A percentile compares a stretch with the other conserved stretches of the same genome.
Conservation (phyloP, 2,113 vertebrate genomes). For the Dipodomys ordii region DNA sequence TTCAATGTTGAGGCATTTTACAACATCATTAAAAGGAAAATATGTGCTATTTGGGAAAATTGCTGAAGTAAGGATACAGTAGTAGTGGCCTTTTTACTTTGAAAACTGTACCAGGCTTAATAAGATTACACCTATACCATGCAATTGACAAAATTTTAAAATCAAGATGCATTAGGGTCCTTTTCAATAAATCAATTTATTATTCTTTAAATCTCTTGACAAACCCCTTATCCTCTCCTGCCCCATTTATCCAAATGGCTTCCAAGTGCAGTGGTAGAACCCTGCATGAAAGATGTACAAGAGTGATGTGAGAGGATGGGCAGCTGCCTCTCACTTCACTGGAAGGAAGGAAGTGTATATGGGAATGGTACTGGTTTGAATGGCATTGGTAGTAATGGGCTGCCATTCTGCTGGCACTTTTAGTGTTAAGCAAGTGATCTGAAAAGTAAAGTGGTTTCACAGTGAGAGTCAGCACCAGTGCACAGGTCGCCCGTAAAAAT, state of each 20-base stretch:
- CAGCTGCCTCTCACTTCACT: slow-evolving; percentile 89
- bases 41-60: neutral
- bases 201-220: slow-evolving; percentile 26
- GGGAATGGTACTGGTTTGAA: slow-evolving; percentile 86
- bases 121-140: neutral
- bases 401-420: slow-evolving; percentile 91
- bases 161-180: slow-evolving; percentile 17
- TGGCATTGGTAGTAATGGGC: slow-evolving; percentile 96
- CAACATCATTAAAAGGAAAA: slow-evolving; percentile 28
- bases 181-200: slow-evolving; percentile 70
- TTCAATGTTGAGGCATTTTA: slow-evolving; percentile 1
- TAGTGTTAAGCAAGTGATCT: slow-evolving; percentile 94
- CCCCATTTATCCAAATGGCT: slow-evolving; percentile 78
- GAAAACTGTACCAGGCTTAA: neutral
- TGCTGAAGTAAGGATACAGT: neutral
- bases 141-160: slow-evolving; percentile 36
- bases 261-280: slow-evolving; percentile 79
- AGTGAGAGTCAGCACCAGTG: slow-evolving; percentile 92
- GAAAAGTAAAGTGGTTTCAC: slow-evolving; percentile 93
- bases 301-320: slow-evolving; percentile 79
- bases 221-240: neutral
- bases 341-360: slow-evolving; percentile 87
- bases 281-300: slow-evolving; percentile 82
- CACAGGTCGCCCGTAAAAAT: slow-evolving; percentile 98
- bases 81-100: neutral